Base-by-base conservation (phyloP, 92 coral and sea anemone genomes). In the Heliopora coerulea region DNA sequence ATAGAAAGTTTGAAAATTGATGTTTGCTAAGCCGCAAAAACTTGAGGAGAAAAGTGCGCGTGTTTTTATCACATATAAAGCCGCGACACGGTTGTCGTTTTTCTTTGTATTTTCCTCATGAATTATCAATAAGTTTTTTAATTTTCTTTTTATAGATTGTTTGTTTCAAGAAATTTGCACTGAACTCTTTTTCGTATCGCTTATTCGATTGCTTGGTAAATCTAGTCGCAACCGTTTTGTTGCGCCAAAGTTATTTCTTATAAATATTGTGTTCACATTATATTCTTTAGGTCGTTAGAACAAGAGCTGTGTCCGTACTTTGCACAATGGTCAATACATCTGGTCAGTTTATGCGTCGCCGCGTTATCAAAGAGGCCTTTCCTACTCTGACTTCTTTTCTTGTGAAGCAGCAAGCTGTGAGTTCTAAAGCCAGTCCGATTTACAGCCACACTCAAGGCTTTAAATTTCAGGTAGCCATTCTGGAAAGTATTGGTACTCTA, bases 311-410 rank as follows among this genome's bases (percentile, higher is more conserved):
- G n/a, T 39, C 78, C 57, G 98, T 93, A 40, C 81, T 93, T 58
- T 62, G 87, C 68, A 75, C 88, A 29, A 90, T 93, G 96, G 91
- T 91, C 0, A 88, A 85, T 70, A 78, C 84, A 14, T 85, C 98
- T 20, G 98, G 98, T 28, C 89, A 85, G 59, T 93, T 93, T 56
- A 85, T 90, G 96, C 86, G 87, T 33, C 89, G 96, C 34, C 95
- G 99, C 23, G 96, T 95, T 30, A 78, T 90, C 59, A 95, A 90
- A 61, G 97, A 95, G 52, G 89, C 81, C 26, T 52, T 95, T 20
- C 96, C 99, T 12, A 54, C 73, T 15, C 79, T 95, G 68, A 72
- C 40, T 17, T 60, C 85, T n/a, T 89, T 83, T 66, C 89, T 95
- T 34, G 87, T 83, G 26, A 86, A 81, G 62, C 99, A 95, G 70